Conservation (phyloP, 2,113 vertebrate species). For the Pachycephala philippinensis region DNA sequence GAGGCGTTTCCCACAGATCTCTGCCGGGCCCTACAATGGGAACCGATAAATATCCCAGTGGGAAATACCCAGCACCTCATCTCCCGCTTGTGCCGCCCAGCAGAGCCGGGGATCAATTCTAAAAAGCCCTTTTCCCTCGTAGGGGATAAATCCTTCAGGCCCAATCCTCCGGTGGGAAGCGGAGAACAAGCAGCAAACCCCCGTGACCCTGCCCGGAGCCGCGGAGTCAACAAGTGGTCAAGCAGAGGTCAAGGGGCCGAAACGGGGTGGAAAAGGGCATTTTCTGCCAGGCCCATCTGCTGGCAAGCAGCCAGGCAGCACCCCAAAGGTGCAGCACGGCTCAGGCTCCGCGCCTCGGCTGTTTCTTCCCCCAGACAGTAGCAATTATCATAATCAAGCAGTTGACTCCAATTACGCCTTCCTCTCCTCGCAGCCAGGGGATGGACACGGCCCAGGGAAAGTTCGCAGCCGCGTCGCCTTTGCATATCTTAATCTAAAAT, state of each 20-base stretch:
- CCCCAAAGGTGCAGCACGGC: constrained; percentile 57
- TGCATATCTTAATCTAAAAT: constrained; percentile 98
- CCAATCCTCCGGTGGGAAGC: constrained; percentile 28
- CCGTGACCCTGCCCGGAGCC: neutral
- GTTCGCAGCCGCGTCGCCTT: constrained; percentile 83
- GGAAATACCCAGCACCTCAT: constrained; percentile 36
- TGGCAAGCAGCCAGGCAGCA: constrained; percentile 7
- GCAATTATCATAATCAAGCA: constrained; percentile 98
- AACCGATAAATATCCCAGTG: constrained; percentile 43
- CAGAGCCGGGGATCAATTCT: constrained; percentile 8
- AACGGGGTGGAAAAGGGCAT: constrained; percentile 19
- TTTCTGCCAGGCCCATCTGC: constrained; percentile 58
- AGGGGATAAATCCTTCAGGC: constrained; percentile 70
- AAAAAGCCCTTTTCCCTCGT: constrained; percentile 33
- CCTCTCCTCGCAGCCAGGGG: constrained; percentile 87
- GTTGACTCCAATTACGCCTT: constrained; percentile 97
- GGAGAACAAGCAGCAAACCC: constrained; percentile 17
- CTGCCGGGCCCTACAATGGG: constrained; percentile 6
- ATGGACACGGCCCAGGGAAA: constrained; percentile 75
- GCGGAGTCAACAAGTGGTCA: constrained; percentile 63
- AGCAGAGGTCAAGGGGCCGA: constrained; percentile 54
- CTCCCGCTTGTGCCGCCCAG: neutral
- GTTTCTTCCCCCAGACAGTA: constrained; percentile 86
- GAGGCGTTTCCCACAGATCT: constrained; percentile 48
- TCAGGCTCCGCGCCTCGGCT: constrained; percentile 47